Evolutionary conservation across 2,888 invertebrate species (phyloP).

Genomic region (Cephus spinipes): DNA sequence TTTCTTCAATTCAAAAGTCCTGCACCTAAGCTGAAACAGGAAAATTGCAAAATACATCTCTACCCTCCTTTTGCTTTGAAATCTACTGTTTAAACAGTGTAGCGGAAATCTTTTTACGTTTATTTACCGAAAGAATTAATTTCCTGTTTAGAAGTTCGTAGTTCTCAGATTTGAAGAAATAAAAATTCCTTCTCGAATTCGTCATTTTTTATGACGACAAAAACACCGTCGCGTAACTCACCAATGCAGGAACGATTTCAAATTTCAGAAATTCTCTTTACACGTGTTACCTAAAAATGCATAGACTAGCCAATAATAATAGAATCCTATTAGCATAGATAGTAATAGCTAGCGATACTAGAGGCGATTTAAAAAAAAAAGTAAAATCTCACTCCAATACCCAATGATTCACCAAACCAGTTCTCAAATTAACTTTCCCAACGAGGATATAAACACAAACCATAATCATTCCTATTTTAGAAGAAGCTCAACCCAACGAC

Average conservation of each 20-base stretch:
- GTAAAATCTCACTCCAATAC: background rate
- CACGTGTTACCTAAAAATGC: background rate
- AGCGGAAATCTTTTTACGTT: background rate
- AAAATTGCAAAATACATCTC: background rate
- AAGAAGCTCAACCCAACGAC: background rate
- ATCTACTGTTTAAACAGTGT: background rate
- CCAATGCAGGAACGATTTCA: background rate
- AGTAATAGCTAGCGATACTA: background rate
- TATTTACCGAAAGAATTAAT: background rate
- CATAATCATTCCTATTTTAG: background rate
- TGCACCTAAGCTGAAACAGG: background rate
- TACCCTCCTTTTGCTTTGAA: background rate
- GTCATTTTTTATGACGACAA: background rate
- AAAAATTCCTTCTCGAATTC: background rate
- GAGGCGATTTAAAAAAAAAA: background rate
- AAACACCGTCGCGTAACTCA: background rate
- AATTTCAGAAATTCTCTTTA: background rate
- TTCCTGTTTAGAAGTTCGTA: background rate
- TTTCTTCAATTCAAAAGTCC: background rate
- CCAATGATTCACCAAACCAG: background rate
- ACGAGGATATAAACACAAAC: background rate
- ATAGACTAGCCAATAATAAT: background rate
- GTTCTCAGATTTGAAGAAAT: background rate
- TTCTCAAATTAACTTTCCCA: background rate
- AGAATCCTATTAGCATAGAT: background rate